Evolutionary conservation across 2,113 vertebrate genomes (phyloP).

Genomic region (Ancistrus triradiatus): DNA sequence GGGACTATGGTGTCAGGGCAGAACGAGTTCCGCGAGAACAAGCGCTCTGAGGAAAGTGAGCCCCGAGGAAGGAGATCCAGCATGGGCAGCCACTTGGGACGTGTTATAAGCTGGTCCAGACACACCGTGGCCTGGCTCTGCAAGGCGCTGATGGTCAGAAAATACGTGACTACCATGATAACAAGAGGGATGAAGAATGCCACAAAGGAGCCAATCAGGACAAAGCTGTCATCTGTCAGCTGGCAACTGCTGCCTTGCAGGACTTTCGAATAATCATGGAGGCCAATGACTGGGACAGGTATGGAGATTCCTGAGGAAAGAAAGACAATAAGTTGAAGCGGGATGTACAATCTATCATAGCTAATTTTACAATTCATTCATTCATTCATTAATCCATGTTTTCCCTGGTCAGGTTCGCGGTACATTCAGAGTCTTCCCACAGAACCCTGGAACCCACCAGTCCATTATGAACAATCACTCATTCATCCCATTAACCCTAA

Average conservation of each 20-base stretch:
- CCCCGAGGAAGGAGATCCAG: constrained; percentile 83
- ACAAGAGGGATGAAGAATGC: constrained; percentile 91
- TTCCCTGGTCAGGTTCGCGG: too few species aligned
- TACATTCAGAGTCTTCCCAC: too few species aligned
- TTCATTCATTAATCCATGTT: background rate
- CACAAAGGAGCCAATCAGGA: constrained; percentile 90
- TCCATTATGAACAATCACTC: too few species aligned
- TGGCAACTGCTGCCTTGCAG: constrained; percentile 84
- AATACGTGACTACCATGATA: constrained; percentile 96
- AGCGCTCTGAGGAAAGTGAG: constrained; percentile 85
- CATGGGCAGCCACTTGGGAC: constrained; percentile 80
- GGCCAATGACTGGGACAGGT: constrained; percentile 88
- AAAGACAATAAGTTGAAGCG: constrained; percentile 3
- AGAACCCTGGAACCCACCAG: too few species aligned
- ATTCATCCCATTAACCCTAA: too few species aligned
- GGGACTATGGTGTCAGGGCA: constrained; percentile 64
- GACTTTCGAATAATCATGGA: constrained; percentile 86
- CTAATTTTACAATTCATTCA: background rate
- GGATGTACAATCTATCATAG: background rate
- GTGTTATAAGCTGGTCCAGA: constrained; percentile 76
- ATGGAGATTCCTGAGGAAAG: constrained; percentile 83
- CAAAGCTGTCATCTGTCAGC: constrained; percentile 84
- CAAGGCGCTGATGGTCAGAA: constrained; percentile 86
- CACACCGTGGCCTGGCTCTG: constrained; percentile 88
- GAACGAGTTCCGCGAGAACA: constrained; percentile 80